Percentiles rank a stretch among this genome's conserved stretches.
phyloP scores from a whole-genome alignment of 2,888 invertebrate species.

The Clitarchus hookeri region DNA sequence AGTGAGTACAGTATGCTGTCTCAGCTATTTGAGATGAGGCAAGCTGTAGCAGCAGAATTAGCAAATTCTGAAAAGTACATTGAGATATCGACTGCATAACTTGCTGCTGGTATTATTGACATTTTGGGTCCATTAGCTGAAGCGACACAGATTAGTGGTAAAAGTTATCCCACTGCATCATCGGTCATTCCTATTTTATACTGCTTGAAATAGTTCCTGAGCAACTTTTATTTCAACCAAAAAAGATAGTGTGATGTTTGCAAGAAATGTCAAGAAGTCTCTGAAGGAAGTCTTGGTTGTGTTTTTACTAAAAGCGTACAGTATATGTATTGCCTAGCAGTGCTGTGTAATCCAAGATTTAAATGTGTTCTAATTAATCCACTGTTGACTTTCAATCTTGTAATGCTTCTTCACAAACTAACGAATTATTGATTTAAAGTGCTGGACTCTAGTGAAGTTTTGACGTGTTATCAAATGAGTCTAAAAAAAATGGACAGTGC shows the following conservation, averaged over 20 bases:
- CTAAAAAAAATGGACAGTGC: neutral
- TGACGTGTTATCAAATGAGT: neutral
- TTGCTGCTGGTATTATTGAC: neutral
- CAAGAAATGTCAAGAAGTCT: neutral
- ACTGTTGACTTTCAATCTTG: neutral
- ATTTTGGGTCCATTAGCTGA: neutral
- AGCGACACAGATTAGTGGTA: neutral
- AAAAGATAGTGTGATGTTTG: neutral
- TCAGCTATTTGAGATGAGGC: too few relatives aligned
- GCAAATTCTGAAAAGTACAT: neutral
- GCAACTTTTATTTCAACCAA: neutral
- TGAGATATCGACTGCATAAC: neutral
- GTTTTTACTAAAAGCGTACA: neutral
- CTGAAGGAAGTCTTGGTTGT: neutral
- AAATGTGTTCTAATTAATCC: neutral
- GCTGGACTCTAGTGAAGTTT: neutral
- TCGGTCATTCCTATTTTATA: neutral
- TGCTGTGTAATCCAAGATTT: neutral
- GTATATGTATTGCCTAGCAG: neutral
- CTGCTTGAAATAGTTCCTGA: neutral
- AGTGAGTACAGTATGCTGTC: too few relatives aligned
- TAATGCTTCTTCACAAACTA: neutral
- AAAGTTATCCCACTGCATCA: neutral
- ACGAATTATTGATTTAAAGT: neutral
- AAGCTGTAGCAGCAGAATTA: too few relatives aligned